Percentiles rank a stretch among this genome's conserved stretches.
phyloP scores from a whole-genome alignment of 2,888 invertebrate genomes.

The Limnephilus lunatus region DNA sequence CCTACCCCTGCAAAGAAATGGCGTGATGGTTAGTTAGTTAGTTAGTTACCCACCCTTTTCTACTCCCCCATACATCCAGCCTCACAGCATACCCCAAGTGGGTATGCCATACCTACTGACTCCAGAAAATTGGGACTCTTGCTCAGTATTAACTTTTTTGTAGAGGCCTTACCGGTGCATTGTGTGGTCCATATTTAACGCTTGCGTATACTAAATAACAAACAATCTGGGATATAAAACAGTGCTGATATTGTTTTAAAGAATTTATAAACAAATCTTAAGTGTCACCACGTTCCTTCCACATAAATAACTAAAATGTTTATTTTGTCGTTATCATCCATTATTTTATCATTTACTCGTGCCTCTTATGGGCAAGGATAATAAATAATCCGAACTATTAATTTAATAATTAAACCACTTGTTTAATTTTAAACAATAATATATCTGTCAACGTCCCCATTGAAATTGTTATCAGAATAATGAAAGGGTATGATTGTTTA shows the following conservation, averaged over 20 bases:
- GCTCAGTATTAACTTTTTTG: too few species aligned
- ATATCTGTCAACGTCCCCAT: background rate
- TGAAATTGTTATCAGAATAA: background rate
- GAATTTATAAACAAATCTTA: background rate
- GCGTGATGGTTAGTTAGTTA: too few species aligned
- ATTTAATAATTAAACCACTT: background rate
- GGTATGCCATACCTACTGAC: too few species aligned
- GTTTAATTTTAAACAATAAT: background rate
- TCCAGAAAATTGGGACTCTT: too few species aligned
- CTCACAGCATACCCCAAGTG: too few species aligned
- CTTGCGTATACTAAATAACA: background rate
- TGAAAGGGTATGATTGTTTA: constrained; percentile 21
- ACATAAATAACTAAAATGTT: background rate
- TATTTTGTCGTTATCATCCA: background rate
- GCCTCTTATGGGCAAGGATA: background rate
- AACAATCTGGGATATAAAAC: background rate
- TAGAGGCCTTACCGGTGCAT: too few species aligned
- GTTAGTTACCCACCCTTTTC: too few species aligned
- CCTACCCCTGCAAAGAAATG: too few species aligned
- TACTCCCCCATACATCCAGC: too few species aligned
- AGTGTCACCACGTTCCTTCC: background rate
- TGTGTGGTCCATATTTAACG: background rate
- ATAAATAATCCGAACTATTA: background rate
- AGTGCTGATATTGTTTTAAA: background rate
- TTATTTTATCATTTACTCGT: background rate